These are phyloP conservation scores for Pontoporia blainvillei DNA, from an alignment of 2,113 vertebrate species.

Conservation along the genomic window DNA sequence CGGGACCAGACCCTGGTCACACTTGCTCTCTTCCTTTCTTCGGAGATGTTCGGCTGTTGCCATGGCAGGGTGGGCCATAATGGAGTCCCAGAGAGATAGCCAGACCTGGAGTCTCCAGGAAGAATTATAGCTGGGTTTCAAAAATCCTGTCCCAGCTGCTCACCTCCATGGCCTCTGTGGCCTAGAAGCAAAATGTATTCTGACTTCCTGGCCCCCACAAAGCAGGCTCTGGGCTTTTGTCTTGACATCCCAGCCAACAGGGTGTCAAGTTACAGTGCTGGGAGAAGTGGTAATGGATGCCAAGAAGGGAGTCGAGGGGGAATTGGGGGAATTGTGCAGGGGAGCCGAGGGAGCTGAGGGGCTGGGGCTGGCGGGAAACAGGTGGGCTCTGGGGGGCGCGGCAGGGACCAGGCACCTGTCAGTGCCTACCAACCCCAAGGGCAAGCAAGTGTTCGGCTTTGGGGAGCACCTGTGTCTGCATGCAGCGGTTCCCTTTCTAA, in stretches of 20 bases:
- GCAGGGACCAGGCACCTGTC: background rate
- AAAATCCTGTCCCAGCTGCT: slow-evolving; percentile 15
- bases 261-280: slow-evolving; percentile 36
- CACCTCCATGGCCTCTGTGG: slow-evolving; percentile 10
- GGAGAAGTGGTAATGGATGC: slow-evolving; percentile 14
- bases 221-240: slow-evolving; percentile 19
- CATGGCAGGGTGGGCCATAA: background rate
- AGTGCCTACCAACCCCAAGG: background rate
- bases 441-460: background rate
- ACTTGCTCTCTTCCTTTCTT: background rate
- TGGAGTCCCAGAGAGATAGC: background rate
- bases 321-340: background rate
- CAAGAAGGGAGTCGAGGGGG: background rate
- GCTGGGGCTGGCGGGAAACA: background rate
- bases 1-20: background rate
- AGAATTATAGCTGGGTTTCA: slow-evolving; percentile 15
- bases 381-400: background rate
- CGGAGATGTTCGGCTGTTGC: background rate
- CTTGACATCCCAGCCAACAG: slow-evolving; percentile 17
- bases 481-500: background rate
- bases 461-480: background rate
- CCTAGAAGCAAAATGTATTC: background rate
- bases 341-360: background rate
- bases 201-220: background rate
- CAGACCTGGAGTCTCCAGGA: background rate